Evolutionary conservation across 2,888 invertebrate species (phyloP).

Genomic region (Drosophila heteroneura): DNA sequence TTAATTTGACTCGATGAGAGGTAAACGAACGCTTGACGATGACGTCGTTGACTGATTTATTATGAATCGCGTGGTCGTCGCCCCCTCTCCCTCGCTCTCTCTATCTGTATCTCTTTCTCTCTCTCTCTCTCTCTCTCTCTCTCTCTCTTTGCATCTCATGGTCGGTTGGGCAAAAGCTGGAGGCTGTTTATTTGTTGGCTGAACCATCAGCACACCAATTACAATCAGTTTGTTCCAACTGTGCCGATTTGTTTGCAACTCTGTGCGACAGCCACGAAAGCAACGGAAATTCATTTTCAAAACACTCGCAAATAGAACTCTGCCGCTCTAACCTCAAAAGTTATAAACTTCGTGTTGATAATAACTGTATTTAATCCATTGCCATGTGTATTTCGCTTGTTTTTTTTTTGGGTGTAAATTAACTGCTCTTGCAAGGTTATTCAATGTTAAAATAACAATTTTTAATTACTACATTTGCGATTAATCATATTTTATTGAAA

Average conservation of each 20-base stretch:
- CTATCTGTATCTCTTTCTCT: background rate
- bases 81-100: conserved; percentile 12
- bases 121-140: background rate
- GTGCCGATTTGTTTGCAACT: conserved; percentile 13
- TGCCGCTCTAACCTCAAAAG: conserved; percentile 1
- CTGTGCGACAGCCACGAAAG: conserved; percentile 18
- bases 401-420: background rate
- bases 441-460: background rate
- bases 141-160: conserved; percentile 29
- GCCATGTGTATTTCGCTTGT: background rate
- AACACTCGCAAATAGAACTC: conserved; percentile 21
- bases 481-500: background rate
- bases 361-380: background rate
- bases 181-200: conserved; percentile 39
- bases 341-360: background rate
- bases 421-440: background rate
- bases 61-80: conserved; percentile 73
- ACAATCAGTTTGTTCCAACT: conserved; percentile 59
- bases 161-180: conserved; percentile 41
- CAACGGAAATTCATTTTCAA: background rate
- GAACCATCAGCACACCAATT: conserved; percentile 29
- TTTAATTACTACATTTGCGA: background rate
- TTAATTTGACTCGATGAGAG: conserved; percentile 65
- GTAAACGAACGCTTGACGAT: conserved; percentile 76
- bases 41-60: conserved; percentile 79